Conservation (phyloP, 2,888 invertebrate genomes). For the Yponomeuta malinellus region DNA sequence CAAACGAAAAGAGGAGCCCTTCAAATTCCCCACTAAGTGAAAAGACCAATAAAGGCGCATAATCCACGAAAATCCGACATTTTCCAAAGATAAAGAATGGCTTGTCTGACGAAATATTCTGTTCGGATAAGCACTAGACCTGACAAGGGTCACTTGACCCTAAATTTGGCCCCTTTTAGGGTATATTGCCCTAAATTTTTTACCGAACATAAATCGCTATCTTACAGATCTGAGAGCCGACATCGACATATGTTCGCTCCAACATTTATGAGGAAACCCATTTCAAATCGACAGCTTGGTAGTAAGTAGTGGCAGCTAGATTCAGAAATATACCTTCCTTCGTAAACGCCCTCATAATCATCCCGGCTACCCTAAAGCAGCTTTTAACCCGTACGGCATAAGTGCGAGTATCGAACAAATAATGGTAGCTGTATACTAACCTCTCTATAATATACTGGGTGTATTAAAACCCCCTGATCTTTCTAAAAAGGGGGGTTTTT, state of each 20-base stretch:
- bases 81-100: not conserved
- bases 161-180: not conserved
- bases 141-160: slow-evolving; percentile 8
- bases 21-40: not conserved
- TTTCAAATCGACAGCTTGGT: not conserved
- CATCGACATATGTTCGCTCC: too few species aligned
- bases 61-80: not conserved
- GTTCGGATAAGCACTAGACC: not conserved
- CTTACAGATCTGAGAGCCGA: not conserved
- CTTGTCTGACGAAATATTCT: slow-evolving; percentile 4
- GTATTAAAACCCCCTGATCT: too few species aligned
- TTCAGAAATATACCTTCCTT: too few species aligned
- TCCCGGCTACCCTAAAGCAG: too few species aligned
- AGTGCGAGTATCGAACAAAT: too few species aligned
- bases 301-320: too few species aligned
- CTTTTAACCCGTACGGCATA: too few species aligned
- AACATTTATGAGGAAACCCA: not conserved
- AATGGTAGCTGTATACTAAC: too few species aligned
- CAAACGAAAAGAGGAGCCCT: not conserved
- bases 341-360: too few species aligned
- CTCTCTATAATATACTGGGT: too few species aligned
- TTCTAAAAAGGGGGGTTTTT: too few species aligned
- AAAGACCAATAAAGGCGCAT: not conserved
- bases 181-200: not conserved
- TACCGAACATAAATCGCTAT: not conserved